Evolutionary conservation across 2,113 vertebrate genomes (phyloP), one percentile per base, ranked within the genome.

Genomic region (Pelusios castaneus): DNA sequence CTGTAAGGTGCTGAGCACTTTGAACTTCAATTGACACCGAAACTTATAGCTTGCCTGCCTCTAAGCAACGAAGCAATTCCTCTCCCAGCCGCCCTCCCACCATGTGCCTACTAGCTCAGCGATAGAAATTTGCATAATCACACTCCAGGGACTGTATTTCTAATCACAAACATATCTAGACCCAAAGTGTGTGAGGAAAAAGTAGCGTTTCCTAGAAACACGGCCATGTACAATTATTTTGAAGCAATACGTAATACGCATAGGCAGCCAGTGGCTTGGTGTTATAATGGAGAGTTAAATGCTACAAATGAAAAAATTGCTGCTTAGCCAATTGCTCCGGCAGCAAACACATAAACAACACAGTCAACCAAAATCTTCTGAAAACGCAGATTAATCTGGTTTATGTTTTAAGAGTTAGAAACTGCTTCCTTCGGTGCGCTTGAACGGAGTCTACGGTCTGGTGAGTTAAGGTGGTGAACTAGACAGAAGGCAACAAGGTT

Each of bases 121-220:
- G 34, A 19, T 31, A 25, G 8, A 10, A n/a, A 38, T 51, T 49
- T 47, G 45, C 58, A 11, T 34, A 47, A 51, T 25, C 82, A n/a
- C 8, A 14, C 43, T 84, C 45, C 34, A 47, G 29, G 0, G 0
- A 0, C 73, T 41, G 56, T 29, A 29, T 41, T 27, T 43, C 73
- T 76, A 76, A 5, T 54, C 56, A 29, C 54, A 84, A 1, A 21
- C 0, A 0, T 1, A 2, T 52, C 55, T 75, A 56, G 29, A 0
- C 6, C 1, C 14, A 56, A 73, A 84, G 11, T 0, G 41, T 76
- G 2, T 1, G 13, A 41, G 52, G 84, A 83, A 34, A 17, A 73
- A 84, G 41, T 34, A 47, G 78, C 92, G 80, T 63, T 70, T 52
- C 10, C 27, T 75, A 2, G 2, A 22, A 52, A 89, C 94, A 84